Percentiles rank a stretch among this genome's conserved stretches.
These are phyloP conservation scores for Melanargia galathea DNA, from an alignment of 2,888 invertebrate species.

Conservation along the genomic window DNA sequence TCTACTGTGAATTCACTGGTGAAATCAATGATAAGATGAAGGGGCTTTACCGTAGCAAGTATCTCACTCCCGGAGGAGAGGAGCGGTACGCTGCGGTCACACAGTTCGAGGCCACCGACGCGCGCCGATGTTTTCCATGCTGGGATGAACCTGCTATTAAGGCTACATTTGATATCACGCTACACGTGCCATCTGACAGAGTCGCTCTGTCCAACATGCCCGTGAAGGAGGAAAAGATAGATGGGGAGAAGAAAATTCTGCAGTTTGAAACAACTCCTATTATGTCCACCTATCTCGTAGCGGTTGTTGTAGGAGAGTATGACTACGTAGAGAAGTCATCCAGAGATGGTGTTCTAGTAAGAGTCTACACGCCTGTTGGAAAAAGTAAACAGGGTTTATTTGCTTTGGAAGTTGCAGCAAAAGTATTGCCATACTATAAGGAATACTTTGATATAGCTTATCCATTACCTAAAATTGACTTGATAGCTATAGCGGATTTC, in stretches of 20 bases:
- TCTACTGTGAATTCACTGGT: constrained; percentile 90
- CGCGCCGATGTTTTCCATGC: constrained; percentile 96
- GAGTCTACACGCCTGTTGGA: constrained; percentile 93
- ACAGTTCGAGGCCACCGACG: constrained; percentile 95
- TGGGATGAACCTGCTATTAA: constrained; percentile 99
- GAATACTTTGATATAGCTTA: constrained; percentile 97
- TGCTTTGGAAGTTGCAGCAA: constrained; percentile 95
- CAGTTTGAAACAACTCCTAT: constrained; percentile 92
- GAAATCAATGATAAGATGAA: constrained; percentile 96
- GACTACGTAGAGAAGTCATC: constrained; percentile 94
- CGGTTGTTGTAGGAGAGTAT: constrained; percentile 96
- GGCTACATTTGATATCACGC: constrained; percentile 94
- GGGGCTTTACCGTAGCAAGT: constrained; percentile 97
- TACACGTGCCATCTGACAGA: constrained; percentile 90
- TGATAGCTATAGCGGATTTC: constrained; percentile 98
- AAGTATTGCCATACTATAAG: constrained; percentile 96
- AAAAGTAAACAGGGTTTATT: constrained; percentile 96
- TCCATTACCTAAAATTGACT: constrained; percentile 97
- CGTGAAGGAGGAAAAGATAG: constrained; percentile 73
- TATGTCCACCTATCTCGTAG: constrained; percentile 98
- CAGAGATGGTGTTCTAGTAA: constrained; percentile 89
- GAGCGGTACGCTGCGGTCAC: constrained; percentile 93
- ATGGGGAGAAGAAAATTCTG: constrained; percentile 80
- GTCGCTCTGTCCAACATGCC: constrained; percentile 98
- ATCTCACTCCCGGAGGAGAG: constrained; percentile 87